phyloP scores from a whole-genome alignment of 2,113 vertebrate genomes.

The Urocynchramus pylzowi region DNA sequence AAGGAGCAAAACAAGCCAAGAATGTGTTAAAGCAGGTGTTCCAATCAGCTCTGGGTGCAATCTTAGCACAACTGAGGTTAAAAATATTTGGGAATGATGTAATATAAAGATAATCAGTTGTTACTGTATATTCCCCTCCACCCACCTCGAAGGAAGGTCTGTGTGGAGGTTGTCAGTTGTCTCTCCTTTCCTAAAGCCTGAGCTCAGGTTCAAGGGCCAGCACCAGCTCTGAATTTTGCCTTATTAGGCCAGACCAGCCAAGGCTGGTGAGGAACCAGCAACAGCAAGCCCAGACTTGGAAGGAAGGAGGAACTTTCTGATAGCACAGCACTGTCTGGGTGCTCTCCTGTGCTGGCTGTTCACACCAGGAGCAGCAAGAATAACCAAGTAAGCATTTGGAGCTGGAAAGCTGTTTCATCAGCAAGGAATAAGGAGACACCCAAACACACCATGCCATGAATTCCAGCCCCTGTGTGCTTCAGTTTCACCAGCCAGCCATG shows the following conservation, averaged over 20 bases:
- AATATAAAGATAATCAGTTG: background rate
- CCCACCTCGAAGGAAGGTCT: background rate
- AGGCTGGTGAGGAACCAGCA: background rate
- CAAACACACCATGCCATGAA: background rate
- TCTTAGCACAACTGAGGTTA: conserved; percentile 35
- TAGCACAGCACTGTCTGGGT: background rate
- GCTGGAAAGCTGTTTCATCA: background rate
- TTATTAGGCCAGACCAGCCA: background rate
- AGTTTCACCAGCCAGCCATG: background rate
- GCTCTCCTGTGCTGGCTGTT: background rate
- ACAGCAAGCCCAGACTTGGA: background rate
- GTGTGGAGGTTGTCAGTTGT: background rate
- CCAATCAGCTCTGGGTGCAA: conserved; percentile 17
- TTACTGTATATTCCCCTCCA: background rate
- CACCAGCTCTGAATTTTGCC: background rate
- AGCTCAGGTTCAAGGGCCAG: background rate
- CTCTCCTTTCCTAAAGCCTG: background rate
- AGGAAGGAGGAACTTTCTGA: background rate
- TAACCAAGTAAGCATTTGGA: background rate
- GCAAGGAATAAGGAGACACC: background rate
- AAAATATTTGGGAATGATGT: conserved; percentile 52
- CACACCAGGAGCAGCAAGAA: background rate
- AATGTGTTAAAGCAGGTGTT: conserved; percentile 62
- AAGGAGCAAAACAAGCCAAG: conserved; percentile 41
- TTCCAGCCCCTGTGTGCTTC: background rate